Evolutionary conservation across 2,113 vertebrate genomes (phyloP), one percentile per base, ranked within the genome.

Genomic region (Speoplatyrhinus poulsoni): DNA sequence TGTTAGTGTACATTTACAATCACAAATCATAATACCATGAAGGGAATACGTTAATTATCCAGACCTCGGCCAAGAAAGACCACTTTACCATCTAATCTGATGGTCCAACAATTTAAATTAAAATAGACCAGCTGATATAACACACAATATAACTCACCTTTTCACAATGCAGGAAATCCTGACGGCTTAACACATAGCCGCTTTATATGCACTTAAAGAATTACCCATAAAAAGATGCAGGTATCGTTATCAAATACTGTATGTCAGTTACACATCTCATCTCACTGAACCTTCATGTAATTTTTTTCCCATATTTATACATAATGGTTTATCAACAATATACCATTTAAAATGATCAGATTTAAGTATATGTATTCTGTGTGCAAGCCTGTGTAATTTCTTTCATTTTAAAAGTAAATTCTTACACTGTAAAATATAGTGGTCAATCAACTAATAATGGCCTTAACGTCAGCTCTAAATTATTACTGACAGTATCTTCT

Each of bases 351-450:
- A 72, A 54, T 56, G 62, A 12, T 72, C 77, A 57, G 0, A 65
- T 81, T 78, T 76, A 83, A 81, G 81, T 81, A n/a, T 46, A 16
- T 2, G n/a, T 33, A 32, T 58, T 32, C 19, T 13, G 26, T 33
- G 36, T 41, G 36, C 7, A 41, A 58, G 56, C 13, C 11, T 33
- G 56, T 58, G 11, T 33, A 46, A 60, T 36, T n/a, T 2, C 1
- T 26, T 26, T 26, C 33, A 41, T 41, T 41, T 6, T 26, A 26
- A 41, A 41, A 41, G 36, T 41, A 41, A 7, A 41, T 41, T 41
- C 36, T 41, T 41, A 41, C 36, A 41, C 36, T 41, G 36, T 8
- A 41, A 41, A 41, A 41, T 41, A 41, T 41, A 41, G 36, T 41
- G 7, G 36, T 41, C 36, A 7, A 41, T 41, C 36, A 50, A 50